Conservation (phyloP, 2,797 vertebrate genomes). For the Triplophysa bombifrons region DNA sequence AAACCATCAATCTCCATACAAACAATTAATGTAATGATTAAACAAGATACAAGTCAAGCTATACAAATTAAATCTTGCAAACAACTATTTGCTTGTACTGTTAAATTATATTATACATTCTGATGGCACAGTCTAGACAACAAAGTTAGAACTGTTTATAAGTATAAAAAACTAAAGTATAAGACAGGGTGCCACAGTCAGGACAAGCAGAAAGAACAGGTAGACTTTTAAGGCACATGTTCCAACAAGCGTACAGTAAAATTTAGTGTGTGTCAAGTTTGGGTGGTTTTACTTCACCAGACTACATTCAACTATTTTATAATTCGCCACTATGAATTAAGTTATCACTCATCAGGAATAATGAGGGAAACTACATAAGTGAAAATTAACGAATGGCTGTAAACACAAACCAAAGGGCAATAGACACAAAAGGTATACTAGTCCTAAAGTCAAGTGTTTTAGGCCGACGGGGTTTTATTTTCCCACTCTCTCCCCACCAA, state of each 20-base stretch:
- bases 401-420: conserved; percentile 12
- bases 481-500: not conserved
- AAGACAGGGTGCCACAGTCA: not conserved
- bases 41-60: conserved; percentile 5
- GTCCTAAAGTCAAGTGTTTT: not conserved
- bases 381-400: not conserved
- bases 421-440: not conserved
- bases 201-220: conserved; percentile 21
- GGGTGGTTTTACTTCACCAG: conserved; percentile 3
- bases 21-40: conserved; percentile 26
- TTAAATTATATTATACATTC: conserved; percentile 31
- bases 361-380: not conserved
- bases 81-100: not conserved
- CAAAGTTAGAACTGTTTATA: conserved; percentile 1
- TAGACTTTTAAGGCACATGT: conserved; percentile 28
- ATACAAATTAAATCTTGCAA: not conserved
- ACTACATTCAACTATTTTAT: not conserved
- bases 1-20: conserved; percentile 1
- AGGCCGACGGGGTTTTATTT: too few relatives aligned
- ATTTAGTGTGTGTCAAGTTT: not conserved
- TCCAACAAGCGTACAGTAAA: conserved; percentile 12
- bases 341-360: conserved; percentile 25
- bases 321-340: not conserved
- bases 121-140: not conserved
- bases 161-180: not conserved